phyloP scores from a whole-genome alignment of 2,797 vertebrate genomes.

The Micrastur ruficollis region DNA sequence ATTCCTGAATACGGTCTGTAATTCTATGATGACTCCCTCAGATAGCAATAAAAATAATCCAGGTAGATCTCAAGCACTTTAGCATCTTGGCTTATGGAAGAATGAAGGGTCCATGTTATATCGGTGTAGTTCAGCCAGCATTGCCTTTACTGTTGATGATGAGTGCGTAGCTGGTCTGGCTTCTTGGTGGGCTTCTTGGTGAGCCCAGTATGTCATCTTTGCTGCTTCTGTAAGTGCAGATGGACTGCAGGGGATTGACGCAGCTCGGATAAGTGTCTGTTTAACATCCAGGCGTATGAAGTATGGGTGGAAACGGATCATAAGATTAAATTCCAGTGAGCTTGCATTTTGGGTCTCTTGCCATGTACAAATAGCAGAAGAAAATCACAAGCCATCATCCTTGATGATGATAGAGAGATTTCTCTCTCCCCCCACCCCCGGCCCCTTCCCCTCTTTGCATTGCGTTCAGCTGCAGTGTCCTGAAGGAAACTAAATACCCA shows the following conservation, averaged over 20 bases:
- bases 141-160: accelerated
- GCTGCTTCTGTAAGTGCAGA: background rate
- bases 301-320: background rate
- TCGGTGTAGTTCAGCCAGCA: accelerated
- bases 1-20: background rate
- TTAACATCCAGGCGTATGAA: background rate
- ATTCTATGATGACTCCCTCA: background rate
- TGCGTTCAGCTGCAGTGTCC: background rate
- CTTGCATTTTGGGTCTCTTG: background rate
- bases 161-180: background rate
- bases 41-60: background rate
- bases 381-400: background rate
- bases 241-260: background rate
- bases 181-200: background rate
- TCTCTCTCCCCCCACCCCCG: accelerated
- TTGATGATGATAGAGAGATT: no score
- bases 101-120: accelerated
- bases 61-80: background rate
- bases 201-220: background rate
- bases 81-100: background rate
- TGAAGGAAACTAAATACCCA: background rate
- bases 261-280: accelerated
- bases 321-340: background rate
- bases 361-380: background rate
- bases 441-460: background rate